Conservation (phyloP, 2,797 vertebrate species). For the Peromyscus nudipes region DNA sequence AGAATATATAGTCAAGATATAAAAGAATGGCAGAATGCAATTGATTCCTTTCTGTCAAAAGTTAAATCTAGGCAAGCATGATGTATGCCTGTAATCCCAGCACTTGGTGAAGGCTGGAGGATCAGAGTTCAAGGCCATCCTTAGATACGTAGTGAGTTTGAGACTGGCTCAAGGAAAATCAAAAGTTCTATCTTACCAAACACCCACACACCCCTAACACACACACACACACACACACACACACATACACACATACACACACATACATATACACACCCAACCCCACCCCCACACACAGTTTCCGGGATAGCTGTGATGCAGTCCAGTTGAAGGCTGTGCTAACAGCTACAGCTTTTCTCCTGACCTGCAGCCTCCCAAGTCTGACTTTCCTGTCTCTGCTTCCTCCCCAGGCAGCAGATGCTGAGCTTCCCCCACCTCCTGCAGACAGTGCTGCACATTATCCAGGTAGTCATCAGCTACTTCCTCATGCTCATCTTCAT, state of each 20-base stretch:
- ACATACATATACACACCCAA: too few species aligned
- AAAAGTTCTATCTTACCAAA: neutral
- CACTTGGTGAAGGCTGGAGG: neutral
- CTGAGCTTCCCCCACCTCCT: conserved; percentile 95
- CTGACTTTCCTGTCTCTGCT: conserved; percentile 61
- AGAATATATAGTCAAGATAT: conserved; percentile 26
- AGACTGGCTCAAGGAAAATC: neutral
- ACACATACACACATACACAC: neutral
- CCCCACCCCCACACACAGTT: neutral
- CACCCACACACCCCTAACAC: neutral
- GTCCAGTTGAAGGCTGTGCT: neutral
- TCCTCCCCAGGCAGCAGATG: conserved; percentile 94
- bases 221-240: neutral
- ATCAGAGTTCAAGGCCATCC: neutral
- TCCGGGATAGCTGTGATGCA: neutral
- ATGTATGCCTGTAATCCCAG: neutral
- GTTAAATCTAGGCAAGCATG: neutral
- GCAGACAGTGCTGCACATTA: conserved; percentile 95
- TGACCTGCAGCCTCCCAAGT: too few species aligned
- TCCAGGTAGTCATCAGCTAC: conserved; percentile 98
- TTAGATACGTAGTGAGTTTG: neutral
- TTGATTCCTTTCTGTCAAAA: conserved; percentile 51
- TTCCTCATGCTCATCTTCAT: conserved; percentile 99
- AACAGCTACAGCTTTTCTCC: neutral
- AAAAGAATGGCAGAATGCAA: conserved; percentile 35